phyloP scores from a whole-genome alignment of 2,113 vertebrate genomes.

The Labeo rohita region DNA sequence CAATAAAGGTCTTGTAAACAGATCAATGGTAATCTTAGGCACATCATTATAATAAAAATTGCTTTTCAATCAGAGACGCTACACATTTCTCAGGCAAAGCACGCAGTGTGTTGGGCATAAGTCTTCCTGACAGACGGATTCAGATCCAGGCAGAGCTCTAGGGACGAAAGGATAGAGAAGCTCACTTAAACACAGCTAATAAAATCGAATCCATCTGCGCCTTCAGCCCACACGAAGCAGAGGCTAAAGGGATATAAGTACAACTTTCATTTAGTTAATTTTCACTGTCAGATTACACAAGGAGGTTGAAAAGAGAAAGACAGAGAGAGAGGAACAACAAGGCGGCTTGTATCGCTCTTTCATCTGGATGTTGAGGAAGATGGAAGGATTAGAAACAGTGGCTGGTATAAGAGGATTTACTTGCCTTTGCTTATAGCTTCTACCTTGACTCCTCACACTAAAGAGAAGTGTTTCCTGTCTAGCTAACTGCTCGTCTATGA shows the following conservation, averaged over 20 bases:
- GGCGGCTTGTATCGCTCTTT: slow-evolving; percentile 44
- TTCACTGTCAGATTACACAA: slow-evolving; percentile 34
- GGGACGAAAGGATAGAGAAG: background rate
- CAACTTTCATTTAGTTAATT: slow-evolving; percentile 46
- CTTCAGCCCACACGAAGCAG: slow-evolving; percentile 13
- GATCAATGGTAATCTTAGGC: slow-evolving; percentile 45
- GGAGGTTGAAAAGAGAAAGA: background rate
- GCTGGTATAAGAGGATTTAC: slow-evolving; percentile 37
- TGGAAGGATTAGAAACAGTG: slow-evolving; percentile 36
- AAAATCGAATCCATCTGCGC: slow-evolving; percentile 36
- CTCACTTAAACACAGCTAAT: slow-evolving; percentile 45
- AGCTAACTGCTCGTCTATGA: background rate
- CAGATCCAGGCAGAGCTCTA: slow-evolving; percentile 26
- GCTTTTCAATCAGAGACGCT: slow-evolving; percentile 25
- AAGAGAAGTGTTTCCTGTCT: background rate
- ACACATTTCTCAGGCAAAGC: slow-evolving; percentile 8
- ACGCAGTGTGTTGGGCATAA: background rate
- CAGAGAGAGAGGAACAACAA: background rate
- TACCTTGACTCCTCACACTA: slow-evolving; percentile 6
- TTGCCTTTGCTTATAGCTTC: slow-evolving; percentile 18
- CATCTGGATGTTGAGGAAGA: slow-evolving; percentile 43
- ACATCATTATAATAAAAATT: slow-evolving; percentile 36
- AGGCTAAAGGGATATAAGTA: slow-evolving; percentile 36
- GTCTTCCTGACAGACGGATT: slow-evolving; percentile 24
- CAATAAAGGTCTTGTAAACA: slow-evolving; percentile 38